Evolutionary conservation across 2,888 invertebrate species (phyloP).

Genomic region (Polydrusus pterygomalis): DNA sequence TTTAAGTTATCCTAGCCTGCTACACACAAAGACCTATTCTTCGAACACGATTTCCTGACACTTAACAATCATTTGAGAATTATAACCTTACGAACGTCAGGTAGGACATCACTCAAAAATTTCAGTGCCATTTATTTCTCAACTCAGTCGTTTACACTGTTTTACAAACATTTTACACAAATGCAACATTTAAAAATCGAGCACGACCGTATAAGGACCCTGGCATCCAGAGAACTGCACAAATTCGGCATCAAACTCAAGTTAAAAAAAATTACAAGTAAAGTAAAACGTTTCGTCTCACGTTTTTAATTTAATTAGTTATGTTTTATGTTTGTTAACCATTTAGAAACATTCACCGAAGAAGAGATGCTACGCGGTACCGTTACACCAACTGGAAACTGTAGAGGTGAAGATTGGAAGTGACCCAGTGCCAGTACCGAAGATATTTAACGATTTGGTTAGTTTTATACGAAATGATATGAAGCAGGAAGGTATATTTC

Average conservation of each 20-base stretch:
- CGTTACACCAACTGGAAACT: conserved; percentile 25
- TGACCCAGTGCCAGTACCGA: conserved; percentile 20
- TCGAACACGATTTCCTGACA: too few relatives aligned
- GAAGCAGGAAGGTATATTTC: conserved; percentile 37
- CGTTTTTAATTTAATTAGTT: not conserved
- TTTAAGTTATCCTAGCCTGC: too few relatives aligned
- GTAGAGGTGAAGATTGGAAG: conserved; percentile 10
- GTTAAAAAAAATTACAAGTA: conserved; percentile 36
- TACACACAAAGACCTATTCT: too few relatives aligned
- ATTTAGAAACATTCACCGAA: conserved; percentile 22
- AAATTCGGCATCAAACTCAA: conserved; percentile 34
- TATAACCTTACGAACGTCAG: too few relatives aligned
- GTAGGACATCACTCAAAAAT: not conserved
- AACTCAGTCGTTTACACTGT: not conserved
- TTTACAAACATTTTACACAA: conserved; percentile 5
- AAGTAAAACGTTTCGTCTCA: conserved; percentile 28
- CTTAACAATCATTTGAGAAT: too few relatives aligned
- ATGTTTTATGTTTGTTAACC: not conserved
- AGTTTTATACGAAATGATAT: conserved; percentile 29
- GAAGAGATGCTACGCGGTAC: conserved; percentile 26
- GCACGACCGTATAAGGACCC: conserved; percentile 16
- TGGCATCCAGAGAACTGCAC: conserved; percentile 29
- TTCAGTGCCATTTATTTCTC: not conserved
- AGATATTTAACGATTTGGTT: conserved; percentile 32
- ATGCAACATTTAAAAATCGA: conserved; percentile 27